Evolutionary conservation across 2,888 invertebrate genomes (phyloP), one percentile per base, ranked within the genome.

Genomic region (Aplocera efformata): DNA sequence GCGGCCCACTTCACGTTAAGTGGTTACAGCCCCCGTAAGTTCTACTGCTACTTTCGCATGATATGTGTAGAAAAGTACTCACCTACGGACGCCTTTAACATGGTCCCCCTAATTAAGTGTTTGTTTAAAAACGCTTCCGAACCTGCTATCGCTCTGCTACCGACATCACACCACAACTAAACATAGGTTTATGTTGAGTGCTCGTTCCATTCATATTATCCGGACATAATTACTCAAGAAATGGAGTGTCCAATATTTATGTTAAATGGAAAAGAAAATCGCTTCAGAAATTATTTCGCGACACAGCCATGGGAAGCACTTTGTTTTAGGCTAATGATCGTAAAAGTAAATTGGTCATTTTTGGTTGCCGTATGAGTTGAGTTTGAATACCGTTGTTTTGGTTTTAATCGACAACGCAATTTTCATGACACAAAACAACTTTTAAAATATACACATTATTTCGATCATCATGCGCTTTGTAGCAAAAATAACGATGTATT

Each of bases 201-300:
- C 45, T 28, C 26, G 32, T 32, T 35, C 44, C 42, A 32, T 36
- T 42, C 49, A 52, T 55, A 46, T 49, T 53, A 39, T 48, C 34
- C 57, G 31, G 28, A 22, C 13, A 63, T 70, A 74, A 74, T 76
- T 74, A 71, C 53, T 58, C 58, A 61, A 72, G 71, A 76, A 78
- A 76, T 75, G 67, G 66, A 64, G 63, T 70, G 61, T 47, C 57
- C 59, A 60, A 61, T 42, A 48, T 67, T 67, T 56, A 54, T 59
- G 65, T 69, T 73, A 71, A 69, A 67, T 65, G 53, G 53, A 53
- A 66, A 67, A 70, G 65, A 63, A 73, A 77, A 69, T 71, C 59
- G 56, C 63, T 49, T 42, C 56, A 46, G 48, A 50, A 67, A 56
- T 54, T 48, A 50, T 49, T 55, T 48, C 32, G 53, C 59, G 57